Base-by-base conservation (phyloP, 2,113 vertebrate species). In the Origma solitaria region DNA sequence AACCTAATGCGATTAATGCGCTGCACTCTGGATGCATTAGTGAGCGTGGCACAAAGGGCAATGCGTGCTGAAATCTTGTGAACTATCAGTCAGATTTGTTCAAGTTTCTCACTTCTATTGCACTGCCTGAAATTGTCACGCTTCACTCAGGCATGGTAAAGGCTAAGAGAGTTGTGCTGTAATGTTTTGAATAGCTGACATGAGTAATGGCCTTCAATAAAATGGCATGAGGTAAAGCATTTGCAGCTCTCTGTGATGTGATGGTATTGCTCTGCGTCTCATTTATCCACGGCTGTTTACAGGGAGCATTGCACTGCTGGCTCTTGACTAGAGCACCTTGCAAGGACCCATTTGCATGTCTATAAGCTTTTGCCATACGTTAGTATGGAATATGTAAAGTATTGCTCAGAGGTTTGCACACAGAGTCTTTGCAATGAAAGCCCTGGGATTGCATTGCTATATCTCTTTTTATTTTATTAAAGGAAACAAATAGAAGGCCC, bases 61-160 rank as follows among this genome's bases (percentile, higher is more conserved):
- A 57, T 18, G 47, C 2, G 6, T 73, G 62, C 68, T 69, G 79
- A 94, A 90, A 90, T 92, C 68, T 51, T 57, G 30, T 22, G 58
- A 90, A 42, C 68, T 80, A 82, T 93, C 66, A 72, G 92, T 85
- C 94, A 72, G 54, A 66, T 94, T 77, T 93, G 45, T 33, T 95
- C 57, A 93, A 54, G 75, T 82, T 92, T 90, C 66, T 82, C 82
- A 76, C 71, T 88, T 73, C 45, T 61, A 2, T 80, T 88, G 54
- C 42, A 11, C 45, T 76, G 70, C 31, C 70, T 85, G 62, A 82
- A 90, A 73, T 58, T 77, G 62, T 70, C 58, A n/a, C 11, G 15
- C 54, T 94, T 95, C 75, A 69, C 23, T 94, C 79, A 83, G 54
- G 73, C 75, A 15, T 65, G 9, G 31, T 69, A 90, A 93, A 88